Evolutionary conservation across 1,140 invertebrate genomes (phyloP), one percentile per base, ranked within the genome.

Genomic region (Drosophila baimaii): DNA sequence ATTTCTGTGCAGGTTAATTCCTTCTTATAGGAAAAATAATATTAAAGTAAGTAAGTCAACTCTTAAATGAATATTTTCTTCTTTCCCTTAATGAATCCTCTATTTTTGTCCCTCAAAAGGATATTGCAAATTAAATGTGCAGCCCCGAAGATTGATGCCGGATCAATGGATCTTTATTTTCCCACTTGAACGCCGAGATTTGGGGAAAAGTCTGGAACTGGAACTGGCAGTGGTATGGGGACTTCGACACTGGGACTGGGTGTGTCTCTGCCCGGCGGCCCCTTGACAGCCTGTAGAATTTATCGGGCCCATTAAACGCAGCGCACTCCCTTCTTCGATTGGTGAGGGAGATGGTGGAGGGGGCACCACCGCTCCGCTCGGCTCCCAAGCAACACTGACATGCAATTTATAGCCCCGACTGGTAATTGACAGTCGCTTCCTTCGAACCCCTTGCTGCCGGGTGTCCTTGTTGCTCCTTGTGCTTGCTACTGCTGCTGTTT

Each of bases 271-370:
- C n/a, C 12, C 27, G 56, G 37, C 37, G 64, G 49, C 51, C 65
- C 56, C 65, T 70, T 78, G 76, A 78, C 76, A 78, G 75, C 43
- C 66, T 62, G 54, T 57, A 80, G 47, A 83, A 88, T 88, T 88
- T 88, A 88, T 88, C 63, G 83, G 46, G 59, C 66, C 84, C 84
- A 88, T 88, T 88, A 88, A 88, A 79, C 79, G 83, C 84, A 89
- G 81, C 71, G 74, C 68, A 76, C 58, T 63, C 47, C 56, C 46
- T 74, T 55, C n/a, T 12, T 17, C 47, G 5, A 49, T 25, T 25
- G 49, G 56, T 56, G 29, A 44, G 25, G n/a, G 10, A n/a, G 15
- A 3, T 17, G 23, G 23, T n/a, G n/a, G n/a, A n/a, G n/a, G n/a
- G n/a, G n/a, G n/a, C n/a, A n/a, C n/a, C n/a, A n/a, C n/a, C n/a